Evolutionary conservation across 2,888 invertebrate genomes (phyloP).

Genomic region (Monochamus alternatus): DNA sequence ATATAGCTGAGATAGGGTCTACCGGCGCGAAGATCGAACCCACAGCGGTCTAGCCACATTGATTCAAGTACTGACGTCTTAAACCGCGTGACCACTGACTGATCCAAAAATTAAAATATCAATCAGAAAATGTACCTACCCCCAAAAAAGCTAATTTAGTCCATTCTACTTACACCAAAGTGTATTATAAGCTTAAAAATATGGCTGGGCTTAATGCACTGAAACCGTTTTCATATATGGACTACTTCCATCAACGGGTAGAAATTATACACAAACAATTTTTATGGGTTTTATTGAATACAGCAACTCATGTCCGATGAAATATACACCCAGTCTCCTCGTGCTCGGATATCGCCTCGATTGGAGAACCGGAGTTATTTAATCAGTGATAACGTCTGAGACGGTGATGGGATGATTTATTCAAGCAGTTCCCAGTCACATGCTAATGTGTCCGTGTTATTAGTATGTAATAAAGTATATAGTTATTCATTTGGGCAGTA

Average conservation of each 20-base stretch:
- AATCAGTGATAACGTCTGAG: constrained; percentile 52
- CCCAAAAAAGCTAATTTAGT: too few species aligned
- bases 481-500: constrained; percentile 72
- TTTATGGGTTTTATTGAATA: constrained; percentile 49
- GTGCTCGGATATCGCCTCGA: constrained; percentile 47
- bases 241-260: background rate
- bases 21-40: too few species aligned
- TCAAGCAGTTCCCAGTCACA: constrained; percentile 64
- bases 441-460: constrained; percentile 70
- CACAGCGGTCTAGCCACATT: too few species aligned
- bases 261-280: constrained; percentile 27
- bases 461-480: constrained; percentile 72
- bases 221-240: too few species aligned
- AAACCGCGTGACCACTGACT: too few species aligned
- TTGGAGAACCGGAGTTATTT: constrained; percentile 55
- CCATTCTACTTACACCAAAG: too few species aligned
- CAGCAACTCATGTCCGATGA: constrained; percentile 33
- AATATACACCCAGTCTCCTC: constrained; percentile 8
- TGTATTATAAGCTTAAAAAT: too few species aligned
- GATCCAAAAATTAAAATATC: too few species aligned
- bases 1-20: too few species aligned
- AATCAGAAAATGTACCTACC: too few species aligned
- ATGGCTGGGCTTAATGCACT: too few species aligned
- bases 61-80: too few species aligned
- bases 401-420: constrained; percentile 65